Conservation (phyloP, 2,113 vertebrate species). For the Todiramphus chloris region DNA sequence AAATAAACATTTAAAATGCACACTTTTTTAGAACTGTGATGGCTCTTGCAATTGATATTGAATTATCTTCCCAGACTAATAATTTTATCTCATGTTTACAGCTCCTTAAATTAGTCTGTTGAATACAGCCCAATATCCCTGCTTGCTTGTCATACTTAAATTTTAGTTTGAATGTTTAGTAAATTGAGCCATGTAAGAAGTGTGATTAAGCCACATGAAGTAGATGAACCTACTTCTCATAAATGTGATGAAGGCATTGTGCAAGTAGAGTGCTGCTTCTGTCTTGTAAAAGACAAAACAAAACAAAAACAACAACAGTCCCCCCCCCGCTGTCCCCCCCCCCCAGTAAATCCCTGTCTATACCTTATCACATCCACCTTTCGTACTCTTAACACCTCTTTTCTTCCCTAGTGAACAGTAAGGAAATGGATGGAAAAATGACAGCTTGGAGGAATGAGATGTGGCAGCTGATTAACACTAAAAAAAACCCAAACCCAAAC, state of each 20-base stretch:
- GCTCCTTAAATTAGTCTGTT: background rate
- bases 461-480: background rate
- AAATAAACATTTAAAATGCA: background rate
- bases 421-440: background rate
- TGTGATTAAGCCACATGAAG: background rate
- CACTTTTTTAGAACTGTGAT: background rate
- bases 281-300: background rate
- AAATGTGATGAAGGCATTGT: background rate
- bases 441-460: background rate
- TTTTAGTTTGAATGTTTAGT: background rate
- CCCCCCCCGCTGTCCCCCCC: no score
- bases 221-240: background rate
- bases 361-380: background rate
- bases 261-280: background rate
- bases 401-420: background rate
- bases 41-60: background rate
- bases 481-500: background rate
- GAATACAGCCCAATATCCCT: background rate
- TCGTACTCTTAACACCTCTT: background rate
- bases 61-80: background rate
- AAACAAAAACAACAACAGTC: background rate
- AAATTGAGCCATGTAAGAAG: background rate
- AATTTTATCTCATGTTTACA: background rate
- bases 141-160: background rate
- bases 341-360: background rate